These are phyloP conservation scores for Meganola albula DNA, from an alignment of 2,888 invertebrate genomes.

Conservation along the genomic window DNA sequence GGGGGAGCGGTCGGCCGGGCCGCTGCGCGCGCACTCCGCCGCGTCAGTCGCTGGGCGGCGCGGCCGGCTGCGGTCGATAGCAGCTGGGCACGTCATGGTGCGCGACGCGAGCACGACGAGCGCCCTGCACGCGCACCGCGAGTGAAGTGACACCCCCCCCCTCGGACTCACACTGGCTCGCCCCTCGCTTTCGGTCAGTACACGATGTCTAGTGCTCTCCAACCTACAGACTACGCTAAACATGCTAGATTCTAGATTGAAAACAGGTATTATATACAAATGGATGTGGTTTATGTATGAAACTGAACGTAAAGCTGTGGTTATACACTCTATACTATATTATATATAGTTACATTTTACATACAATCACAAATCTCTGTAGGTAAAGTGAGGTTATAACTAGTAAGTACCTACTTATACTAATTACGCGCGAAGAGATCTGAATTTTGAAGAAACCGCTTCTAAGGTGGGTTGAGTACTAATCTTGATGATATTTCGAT, in stretches of 20 bases:
- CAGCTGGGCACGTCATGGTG: constrained; percentile 60
- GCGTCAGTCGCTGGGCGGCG: constrained; percentile 67
- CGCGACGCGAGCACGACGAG: constrained; percentile 57
- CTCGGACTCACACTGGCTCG: constrained; percentile 31
- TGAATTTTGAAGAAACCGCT: too few relatives aligned
- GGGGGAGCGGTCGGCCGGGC: constrained; percentile 43
- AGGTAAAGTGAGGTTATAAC: too few relatives aligned
- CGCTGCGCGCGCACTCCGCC: constrained; percentile 67
- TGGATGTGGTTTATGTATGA: too few relatives aligned
- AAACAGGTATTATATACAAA: constrained; percentile 17
- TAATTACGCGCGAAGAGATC: constrained; percentile 24
- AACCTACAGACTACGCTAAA: constrained; percentile 9
- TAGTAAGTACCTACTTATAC: too few relatives aligned
- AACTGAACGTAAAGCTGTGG: too few relatives aligned
- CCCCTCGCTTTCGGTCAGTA: constrained; percentile 52
- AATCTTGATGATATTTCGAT: too few relatives aligned
- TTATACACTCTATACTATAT: too few relatives aligned
- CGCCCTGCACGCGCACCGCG: constrained; percentile 49
- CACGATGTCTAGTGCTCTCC: constrained; percentile 4
- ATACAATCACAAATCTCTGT: constrained; percentile 10
- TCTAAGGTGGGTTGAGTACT: too few relatives aligned
- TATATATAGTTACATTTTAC: constrained; percentile 7
- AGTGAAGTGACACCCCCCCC: constrained; percentile 44
- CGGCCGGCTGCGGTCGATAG: constrained; percentile 73
- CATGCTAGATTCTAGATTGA: constrained; percentile 12